phyloP scores from a whole-genome alignment of 2,888 invertebrate species.

The Hirtodrosophila duncani region DNA sequence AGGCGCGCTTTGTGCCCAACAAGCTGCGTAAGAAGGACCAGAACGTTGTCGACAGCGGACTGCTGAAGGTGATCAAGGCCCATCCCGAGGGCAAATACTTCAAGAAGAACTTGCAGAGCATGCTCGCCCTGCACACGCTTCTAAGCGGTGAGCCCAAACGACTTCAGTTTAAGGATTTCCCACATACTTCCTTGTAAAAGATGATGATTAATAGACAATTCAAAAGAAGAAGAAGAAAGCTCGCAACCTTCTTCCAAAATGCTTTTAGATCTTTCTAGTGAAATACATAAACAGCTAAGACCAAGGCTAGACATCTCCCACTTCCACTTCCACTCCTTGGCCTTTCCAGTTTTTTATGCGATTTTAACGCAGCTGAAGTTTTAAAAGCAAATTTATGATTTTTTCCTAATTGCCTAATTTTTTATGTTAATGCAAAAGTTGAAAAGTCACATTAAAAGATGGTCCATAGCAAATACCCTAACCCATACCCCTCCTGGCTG shows the following conservation, averaged over 20 bases:
- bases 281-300: conserved; percentile 12
- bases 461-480: neutral
- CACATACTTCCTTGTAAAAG: conserved; percentile 49
- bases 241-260: too few relatives aligned
- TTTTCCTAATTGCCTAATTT: conserved; percentile 51
- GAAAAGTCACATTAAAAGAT: neutral
- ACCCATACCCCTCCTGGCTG: neutral
- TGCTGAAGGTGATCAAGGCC: conserved; percentile 90
- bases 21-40: conserved; percentile 96
- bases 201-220: conserved; percentile 64
- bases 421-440: conserved; percentile 55
- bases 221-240: conserved; percentile 56
- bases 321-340: conserved; percentile 11
- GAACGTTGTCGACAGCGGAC: conserved; percentile 87
- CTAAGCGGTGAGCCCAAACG: conserved; percentile 79
- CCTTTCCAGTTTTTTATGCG: conserved; percentile 47
- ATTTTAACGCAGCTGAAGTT: conserved; percentile 50
- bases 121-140: conserved; percentile 96
- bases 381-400: conserved; percentile 40
- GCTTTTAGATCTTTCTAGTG: too few relatives aligned
- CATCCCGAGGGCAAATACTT: conserved; percentile 91
- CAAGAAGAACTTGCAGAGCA: conserved; percentile 92
- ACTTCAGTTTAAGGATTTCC: conserved; percentile 65
- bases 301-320: neutral
- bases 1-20: conserved; percentile 93